Evolutionary conservation across 2,113 vertebrate species (phyloP), one percentile per base, ranked within the genome.

Genomic region (Cyprinus carpio): DNA sequence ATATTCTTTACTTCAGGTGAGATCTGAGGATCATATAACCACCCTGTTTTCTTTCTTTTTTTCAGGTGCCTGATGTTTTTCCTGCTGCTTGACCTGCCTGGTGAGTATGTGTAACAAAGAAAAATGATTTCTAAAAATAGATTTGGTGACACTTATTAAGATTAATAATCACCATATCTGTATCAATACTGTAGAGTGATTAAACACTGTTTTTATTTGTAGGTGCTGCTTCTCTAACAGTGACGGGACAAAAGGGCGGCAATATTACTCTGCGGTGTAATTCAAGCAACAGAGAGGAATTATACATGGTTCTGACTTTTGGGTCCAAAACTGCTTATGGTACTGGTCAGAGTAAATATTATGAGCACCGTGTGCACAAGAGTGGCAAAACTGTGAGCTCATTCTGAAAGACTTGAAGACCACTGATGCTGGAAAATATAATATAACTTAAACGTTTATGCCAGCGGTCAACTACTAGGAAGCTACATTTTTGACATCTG

Each of bases 271-370:
- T 60, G 6, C 6, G 6, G 20, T 56, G 54, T 3, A 20, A 1
- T 20, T 20, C 8, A 0, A 56, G 0, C 0, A 23, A 2, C 18
- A 23, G 0, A 2, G n/a, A n/a, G n/a, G 54, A 56, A 0, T 20
- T 6, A 56, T 3, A 4, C 2, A 23, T 3, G n/a, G 8, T 10
- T 9, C 56, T 60, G 0, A 4, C 0, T 10, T n/a, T 9, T 60
- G 23, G 56, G 23, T 1, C 7, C 56, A n/a, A 0, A n/a, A 60
- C 0, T 0, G 56, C 20, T 60, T 60, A 60, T n/a, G 56, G 56
- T 10, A 0, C 0, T 3, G 0, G 1, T n/a, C 56, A 9, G 1
- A 2, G n/a, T 10, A 1, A 9, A 9, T 3, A 10, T 0, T 60
- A 1, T 8, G 3, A 0, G 56, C 20, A 3, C 8, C 8, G 56